Evolutionary conservation across 2,113 vertebrate genomes (phyloP).

Genomic region (Damaliscus lunatus): DNA sequence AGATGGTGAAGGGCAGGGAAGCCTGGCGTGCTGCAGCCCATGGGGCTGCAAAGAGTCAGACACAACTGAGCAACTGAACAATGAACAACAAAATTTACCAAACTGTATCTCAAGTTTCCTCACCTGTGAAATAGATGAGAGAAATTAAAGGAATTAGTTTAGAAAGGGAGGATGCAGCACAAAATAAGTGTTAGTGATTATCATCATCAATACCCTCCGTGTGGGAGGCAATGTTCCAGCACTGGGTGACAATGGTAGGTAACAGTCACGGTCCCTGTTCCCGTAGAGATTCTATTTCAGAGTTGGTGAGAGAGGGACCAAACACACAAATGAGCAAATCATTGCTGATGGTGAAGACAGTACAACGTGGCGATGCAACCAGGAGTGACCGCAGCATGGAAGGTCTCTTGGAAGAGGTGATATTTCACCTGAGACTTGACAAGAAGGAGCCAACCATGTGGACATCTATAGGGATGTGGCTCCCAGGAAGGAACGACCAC

Average conservation of each 20-base stretch:
- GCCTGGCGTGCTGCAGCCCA: neutral
- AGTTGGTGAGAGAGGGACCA: neutral
- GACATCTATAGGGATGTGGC: neutral
- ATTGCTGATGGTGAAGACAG: neutral
- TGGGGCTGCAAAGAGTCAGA: neutral
- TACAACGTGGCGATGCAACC: fast-evolving
- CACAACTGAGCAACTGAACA: neutral
- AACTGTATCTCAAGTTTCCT: neutral
- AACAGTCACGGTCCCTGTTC: neutral
- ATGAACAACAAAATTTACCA: neutral
- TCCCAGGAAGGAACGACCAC: no score
- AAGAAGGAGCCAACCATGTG: neutral
- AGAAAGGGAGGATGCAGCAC: neutral
- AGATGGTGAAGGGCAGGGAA: neutral
- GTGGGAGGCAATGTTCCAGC: neutral
- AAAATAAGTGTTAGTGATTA: fast-evolving
- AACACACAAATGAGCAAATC: neutral
- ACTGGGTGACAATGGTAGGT: neutral
- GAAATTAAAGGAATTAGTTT: neutral
- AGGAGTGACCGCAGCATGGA: neutral
- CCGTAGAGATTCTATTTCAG: neutral
- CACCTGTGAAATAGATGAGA: neutral
- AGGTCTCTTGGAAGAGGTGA: neutral
- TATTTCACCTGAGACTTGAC: neutral
- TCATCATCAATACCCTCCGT: fast-evolving